phyloP scores from a whole-genome alignment of 2,888 invertebrate species.

The Nephrotoma appendiculata region DNA sequence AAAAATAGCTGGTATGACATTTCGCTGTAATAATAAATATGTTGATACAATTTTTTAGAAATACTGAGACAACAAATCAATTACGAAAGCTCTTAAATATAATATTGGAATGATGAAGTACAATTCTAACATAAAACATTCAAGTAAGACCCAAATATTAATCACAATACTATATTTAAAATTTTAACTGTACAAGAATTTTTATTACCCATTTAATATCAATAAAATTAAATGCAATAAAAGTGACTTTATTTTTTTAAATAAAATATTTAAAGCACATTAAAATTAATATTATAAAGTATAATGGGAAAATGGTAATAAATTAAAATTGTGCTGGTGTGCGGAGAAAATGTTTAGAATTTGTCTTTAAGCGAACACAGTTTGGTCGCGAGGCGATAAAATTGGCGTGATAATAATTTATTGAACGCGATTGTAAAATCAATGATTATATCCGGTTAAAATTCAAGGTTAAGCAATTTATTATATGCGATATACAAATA shows the following conservation, averaged over 20 bases:
- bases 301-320: not conserved
- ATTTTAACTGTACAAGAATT: no score
- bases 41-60: no score
- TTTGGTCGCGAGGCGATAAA: not conserved
- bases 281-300: not conserved
- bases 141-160: no score
- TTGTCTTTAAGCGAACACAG: not conserved
- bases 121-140: no score
- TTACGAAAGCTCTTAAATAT: no score
- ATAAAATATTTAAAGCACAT: not conserved
- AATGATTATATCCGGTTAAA: not conserved
- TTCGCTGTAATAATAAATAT: no score
- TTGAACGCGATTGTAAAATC: not conserved
- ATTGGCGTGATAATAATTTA: not conserved
- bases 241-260: not conserved
- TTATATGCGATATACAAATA: not conserved
- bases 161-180: no score
- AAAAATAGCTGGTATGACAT: no score
- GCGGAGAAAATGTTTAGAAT: not conserved
- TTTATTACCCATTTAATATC: not conserved
- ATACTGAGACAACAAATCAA: no score
- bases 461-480: not conserved
- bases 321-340: not conserved
- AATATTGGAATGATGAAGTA: no score
- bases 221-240: not conserved